phyloP scores from a whole-genome alignment of 1,140 invertebrate genomes.

The Polypedilum pembai region DNA sequence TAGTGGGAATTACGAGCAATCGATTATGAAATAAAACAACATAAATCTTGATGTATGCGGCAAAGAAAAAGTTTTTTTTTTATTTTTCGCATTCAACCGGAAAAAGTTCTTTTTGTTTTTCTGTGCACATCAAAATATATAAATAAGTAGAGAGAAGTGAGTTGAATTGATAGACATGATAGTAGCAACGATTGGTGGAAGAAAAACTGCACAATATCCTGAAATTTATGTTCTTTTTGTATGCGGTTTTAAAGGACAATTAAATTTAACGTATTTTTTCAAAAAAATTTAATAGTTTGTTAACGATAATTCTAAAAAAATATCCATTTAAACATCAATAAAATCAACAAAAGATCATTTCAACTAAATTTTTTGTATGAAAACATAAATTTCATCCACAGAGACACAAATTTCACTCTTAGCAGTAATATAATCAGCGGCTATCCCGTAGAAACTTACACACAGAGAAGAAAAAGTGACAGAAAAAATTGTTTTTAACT shows the following conservation, averaged over 20 bases:
- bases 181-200: neutral
- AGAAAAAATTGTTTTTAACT: slow-evolving; percentile 32
- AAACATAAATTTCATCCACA: no score
- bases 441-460: no score
- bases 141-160: neutral
- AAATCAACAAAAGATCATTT: no score
- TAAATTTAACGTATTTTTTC: no score
- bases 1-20: slow-evolving; percentile 10
- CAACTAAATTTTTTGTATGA: no score
- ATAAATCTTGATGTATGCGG: neutral
- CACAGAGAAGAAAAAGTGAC: no score
- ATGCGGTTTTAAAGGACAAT: no score
- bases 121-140: slow-evolving; percentile 2
- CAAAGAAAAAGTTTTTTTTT: neutral
- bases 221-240: neutral
- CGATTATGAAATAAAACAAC: slow-evolving; percentile 5
- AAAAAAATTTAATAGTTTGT: slow-evolving; percentile 16
- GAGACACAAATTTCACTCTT: no score
- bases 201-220: neutral
- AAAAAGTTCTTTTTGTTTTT: no score
- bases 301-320: no score
- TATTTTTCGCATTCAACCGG: neutral
- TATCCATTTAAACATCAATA: no score
- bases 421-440: no score
- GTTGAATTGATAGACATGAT: slow-evolving; percentile 3